phyloP scores from a whole-genome alignment of 2,888 invertebrate species.

The Mythimna impura region DNA sequence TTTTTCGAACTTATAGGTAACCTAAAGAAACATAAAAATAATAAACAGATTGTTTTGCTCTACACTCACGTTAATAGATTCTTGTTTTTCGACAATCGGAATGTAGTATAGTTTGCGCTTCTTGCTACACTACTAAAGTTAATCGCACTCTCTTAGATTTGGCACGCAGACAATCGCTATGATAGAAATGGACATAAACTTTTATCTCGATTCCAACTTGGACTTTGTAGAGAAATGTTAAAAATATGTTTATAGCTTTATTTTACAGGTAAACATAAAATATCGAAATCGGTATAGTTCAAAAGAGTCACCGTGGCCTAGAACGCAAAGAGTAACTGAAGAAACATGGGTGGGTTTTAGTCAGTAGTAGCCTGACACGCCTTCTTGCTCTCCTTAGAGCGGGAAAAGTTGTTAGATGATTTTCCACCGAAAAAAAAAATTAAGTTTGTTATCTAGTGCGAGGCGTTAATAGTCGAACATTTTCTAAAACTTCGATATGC shows the following conservation, averaged over 20 bases:
- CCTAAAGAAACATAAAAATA: background rate
- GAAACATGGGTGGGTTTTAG: too few relatives aligned
- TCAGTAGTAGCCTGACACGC: too few relatives aligned
- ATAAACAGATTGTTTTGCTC: background rate
- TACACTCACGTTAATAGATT: constrained; percentile 1
- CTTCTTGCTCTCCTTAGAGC: too few relatives aligned
- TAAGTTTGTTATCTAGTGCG: too few relatives aligned
- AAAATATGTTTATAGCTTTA: constrained; percentile 16
- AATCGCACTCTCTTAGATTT: constrained; percentile 40
- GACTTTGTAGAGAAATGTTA: background rate
- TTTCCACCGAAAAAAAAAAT: too few relatives aligned
- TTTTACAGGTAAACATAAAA: background rate
- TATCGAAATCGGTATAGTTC: background rate
- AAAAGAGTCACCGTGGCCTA: too few relatives aligned
- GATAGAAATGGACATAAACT: constrained; percentile 26
- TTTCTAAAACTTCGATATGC: too few relatives aligned
- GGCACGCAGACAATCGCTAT: constrained; percentile 35
- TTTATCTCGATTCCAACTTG: constrained; percentile 19
- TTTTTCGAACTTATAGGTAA: too few relatives aligned
- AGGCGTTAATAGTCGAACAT: too few relatives aligned
- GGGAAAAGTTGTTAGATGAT: too few relatives aligned
- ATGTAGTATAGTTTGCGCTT: constrained; percentile 30
- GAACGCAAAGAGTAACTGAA: too few relatives aligned
- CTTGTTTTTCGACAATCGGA: constrained; percentile 18
- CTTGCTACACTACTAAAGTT: constrained; percentile 25